Percentiles rank a stretch among this genome's conserved stretches.
These are phyloP conservation scores for Netelia melanura DNA, from an alignment of 2,888 invertebrate species.

Conservation along the genomic window DNA sequence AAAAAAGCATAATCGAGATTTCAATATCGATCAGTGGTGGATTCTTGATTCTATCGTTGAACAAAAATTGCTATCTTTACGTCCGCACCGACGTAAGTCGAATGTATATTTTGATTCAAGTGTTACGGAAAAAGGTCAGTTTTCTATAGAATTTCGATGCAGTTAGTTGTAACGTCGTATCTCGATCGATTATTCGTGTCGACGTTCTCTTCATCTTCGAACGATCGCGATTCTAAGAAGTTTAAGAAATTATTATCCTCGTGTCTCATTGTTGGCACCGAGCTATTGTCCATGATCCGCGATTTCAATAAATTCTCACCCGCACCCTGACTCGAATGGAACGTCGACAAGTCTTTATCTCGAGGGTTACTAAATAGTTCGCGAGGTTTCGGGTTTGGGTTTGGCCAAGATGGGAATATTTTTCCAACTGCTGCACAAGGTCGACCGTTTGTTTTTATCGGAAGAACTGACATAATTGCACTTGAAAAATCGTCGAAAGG, in stretches of 20 bases:
- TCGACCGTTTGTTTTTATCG: background rate
- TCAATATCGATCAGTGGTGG: background rate
- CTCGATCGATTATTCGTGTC: background rate
- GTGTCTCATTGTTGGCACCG: background rate
- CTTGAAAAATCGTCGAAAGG: conserved; percentile 53
- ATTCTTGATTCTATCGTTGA: background rate
- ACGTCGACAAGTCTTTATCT: conserved; percentile 17
- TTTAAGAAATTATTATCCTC: conserved; percentile 12
- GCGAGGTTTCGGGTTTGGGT: background rate
- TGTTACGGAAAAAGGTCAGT: no score
- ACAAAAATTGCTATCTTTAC: background rate
- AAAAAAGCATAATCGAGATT: conserved; percentile 12
- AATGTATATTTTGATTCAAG: conserved; percentile 5
- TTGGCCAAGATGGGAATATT: conserved; percentile 7
- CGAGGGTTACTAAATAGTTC: background rate
- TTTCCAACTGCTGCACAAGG: background rate
- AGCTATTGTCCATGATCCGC: background rate
- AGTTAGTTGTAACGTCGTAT: background rate
- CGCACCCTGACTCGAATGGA: conserved; percentile 19
- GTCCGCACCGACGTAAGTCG: background rate
- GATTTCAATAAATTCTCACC: background rate
- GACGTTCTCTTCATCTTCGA: background rate
- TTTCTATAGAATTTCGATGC: background rate
- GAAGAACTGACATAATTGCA: conserved; percentile 12
- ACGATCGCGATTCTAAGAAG: background rate